Evolutionary conservation across 2,113 vertebrate species (phyloP).

Genomic region (Pelmatolapia mariae): DNA sequence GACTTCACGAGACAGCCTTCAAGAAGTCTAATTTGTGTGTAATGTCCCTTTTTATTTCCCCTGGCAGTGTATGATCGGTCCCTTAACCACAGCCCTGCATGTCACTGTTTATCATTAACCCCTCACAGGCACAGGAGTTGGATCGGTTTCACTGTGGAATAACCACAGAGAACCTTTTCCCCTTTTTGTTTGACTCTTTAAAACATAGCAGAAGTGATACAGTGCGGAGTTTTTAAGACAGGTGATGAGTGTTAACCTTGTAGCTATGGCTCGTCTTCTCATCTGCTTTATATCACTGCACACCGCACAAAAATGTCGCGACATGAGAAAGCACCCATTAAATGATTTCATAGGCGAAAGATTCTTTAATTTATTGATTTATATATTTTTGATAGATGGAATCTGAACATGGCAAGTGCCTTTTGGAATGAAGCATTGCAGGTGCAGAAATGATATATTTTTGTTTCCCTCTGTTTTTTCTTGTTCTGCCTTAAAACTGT

Average conservation of each 20-base stretch:
- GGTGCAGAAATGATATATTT: conserved; percentile 6
- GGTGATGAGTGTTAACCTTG: conserved; percentile 40
- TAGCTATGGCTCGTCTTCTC: not conserved
- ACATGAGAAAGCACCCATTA: conserved; percentile 24
- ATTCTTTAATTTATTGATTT: conserved; percentile 19
- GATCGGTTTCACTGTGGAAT: conserved; percentile 1
- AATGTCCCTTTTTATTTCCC: conserved; percentile 12
- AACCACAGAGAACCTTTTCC: not conserved
- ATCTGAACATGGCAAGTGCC: conserved; percentile 71
- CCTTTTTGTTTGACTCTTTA: conserved; percentile 8
- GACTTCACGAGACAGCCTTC: not conserved
- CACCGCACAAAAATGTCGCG: not conserved
- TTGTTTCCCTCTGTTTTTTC: conserved; percentile 6
- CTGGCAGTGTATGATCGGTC: not conserved
- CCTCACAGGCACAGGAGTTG: not conserved
- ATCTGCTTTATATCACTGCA: not conserved
- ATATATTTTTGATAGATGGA: conserved; percentile 41
- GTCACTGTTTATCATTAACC: conserved; percentile 28
- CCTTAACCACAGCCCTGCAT: conserved; percentile 26
- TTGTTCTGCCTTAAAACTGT: conserved; percentile 41
- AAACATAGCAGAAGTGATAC: not conserved
- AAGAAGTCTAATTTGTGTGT: not conserved
- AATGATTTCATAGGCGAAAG: conserved; percentile 1
- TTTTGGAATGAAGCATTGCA: conserved; percentile 59
- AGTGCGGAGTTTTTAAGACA: not conserved